Conservation (phyloP, 1,140 invertebrate species). For the Platorchestia sp. region DNA sequence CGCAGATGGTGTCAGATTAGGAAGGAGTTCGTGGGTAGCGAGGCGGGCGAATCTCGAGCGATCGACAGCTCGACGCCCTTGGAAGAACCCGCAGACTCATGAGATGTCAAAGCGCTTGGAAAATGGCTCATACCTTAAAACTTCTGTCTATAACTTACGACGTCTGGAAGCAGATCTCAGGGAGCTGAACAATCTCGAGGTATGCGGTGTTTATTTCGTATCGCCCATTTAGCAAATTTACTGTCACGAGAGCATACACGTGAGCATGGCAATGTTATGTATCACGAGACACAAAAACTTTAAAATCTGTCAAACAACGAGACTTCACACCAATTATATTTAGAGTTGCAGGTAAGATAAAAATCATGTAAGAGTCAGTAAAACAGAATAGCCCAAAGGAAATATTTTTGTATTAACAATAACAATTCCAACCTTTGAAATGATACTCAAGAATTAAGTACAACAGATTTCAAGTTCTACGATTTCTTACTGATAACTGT, state of each 20-base stretch:
- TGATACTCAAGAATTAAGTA: not conserved
- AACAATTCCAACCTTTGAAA: not conserved
- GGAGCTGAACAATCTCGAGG: not conserved
- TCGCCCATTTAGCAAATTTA: not conserved
- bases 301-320: too few species aligned
- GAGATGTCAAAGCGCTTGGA: not conserved
- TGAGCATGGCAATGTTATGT: not conserved
- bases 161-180: not conserved
- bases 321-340: not conserved
- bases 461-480: not conserved
- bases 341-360: not conserved
- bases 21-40: conserved; percentile 36
- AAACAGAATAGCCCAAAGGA: not conserved
- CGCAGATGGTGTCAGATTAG: conserved; percentile 40
- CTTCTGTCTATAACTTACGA: not conserved
- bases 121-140: not conserved
- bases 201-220: not conserved
- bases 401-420: not conserved
- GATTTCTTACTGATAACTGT: not conserved
- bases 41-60: not conserved
- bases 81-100: not conserved
- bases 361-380: not conserved
- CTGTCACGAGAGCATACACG: not conserved
- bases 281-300: too few species aligned
- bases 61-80: not conserved